Conservation (phyloP, 2,113 vertebrate genomes). For the Chionomys nivalis region DNA sequence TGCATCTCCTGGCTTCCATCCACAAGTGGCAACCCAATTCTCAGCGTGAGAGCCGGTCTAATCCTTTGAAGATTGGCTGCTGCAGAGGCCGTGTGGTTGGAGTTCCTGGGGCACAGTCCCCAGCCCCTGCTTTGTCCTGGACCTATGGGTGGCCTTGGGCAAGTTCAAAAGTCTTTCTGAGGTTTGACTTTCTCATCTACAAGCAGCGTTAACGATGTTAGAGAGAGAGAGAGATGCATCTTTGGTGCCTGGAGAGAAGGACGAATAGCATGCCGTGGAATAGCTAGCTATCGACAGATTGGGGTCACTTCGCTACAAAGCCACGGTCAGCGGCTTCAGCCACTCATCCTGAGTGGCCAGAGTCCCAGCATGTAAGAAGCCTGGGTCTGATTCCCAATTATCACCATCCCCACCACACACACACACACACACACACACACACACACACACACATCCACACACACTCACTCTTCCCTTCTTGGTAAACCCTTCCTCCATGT, state of each 20-base stretch:
- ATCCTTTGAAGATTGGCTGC: not conserved
- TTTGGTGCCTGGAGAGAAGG: accelerated
- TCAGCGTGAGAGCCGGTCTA: not conserved
- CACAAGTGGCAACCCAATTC: not conserved
- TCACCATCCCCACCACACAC: not conserved
- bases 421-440: not conserved
- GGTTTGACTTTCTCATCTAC: not conserved
- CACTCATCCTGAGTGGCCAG: not conserved
- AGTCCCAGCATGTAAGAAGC: not conserved
- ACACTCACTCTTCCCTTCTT: not conserved
- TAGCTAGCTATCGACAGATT: not conserved
- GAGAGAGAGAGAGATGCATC: not conserved
- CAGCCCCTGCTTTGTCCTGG: not conserved
- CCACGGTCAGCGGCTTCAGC: not conserved
- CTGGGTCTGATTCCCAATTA: not conserved
- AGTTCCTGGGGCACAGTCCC: not conserved
- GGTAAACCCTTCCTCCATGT: not conserved
- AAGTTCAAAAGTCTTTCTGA: slow-evolving; percentile 7
- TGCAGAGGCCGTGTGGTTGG: no score
- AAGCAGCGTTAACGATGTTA: not conserved
- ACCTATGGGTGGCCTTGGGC: not conserved
- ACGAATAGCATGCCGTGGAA: not conserved
- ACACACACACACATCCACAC: not conserved
- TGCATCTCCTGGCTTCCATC: not conserved
- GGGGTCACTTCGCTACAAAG: not conserved